Conservation (phyloP, 1,140 invertebrate genomes). For the Lordiphosa clarofinis region DNA sequence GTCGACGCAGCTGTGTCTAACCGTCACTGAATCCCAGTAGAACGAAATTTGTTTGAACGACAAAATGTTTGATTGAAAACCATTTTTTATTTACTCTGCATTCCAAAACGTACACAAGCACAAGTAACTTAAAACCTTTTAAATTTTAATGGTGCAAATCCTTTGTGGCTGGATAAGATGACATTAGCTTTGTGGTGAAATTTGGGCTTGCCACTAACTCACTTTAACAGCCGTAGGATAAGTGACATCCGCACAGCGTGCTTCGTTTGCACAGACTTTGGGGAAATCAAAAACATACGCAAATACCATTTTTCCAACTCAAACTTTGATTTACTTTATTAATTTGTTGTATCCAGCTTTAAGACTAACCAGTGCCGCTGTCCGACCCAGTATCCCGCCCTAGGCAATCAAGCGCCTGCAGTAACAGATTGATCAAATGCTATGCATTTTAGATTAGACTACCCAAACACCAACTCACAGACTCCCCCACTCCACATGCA, state of each 20-base stretch:
- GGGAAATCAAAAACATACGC: background rate
- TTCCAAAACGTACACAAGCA: too few relatives aligned
- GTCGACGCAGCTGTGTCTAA: too few relatives aligned
- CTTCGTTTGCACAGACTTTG: background rate
- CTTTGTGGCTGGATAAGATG: too few relatives aligned
- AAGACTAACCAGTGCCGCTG: constrained; percentile 51
- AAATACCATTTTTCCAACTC: background rate
- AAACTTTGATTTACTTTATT: background rate
- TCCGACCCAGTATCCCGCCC: constrained; percentile 58
- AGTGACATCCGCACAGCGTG: too few relatives aligned
- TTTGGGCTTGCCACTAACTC: background rate
- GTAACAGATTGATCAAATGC: constrained; percentile 32
- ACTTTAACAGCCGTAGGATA: too few relatives aligned
- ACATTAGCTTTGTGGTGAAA: too few relatives aligned
- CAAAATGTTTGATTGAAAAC: too few relatives aligned
- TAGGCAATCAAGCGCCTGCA: constrained; percentile 7
- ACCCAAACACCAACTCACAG: constrained; percentile 10
- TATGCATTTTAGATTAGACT: constrained; percentile 60
- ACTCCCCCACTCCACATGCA: constrained; percentile 11
- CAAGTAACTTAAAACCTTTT: too few relatives aligned
- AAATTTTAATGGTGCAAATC: too few relatives aligned
- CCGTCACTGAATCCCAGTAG: too few relatives aligned
- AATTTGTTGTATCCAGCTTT: constrained; percentile 3
- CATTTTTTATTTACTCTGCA: too few relatives aligned
- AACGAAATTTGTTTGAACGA: too few relatives aligned